Conservation (phyloP, 2,888 invertebrate species). For the Beris morrisii region DNA sequence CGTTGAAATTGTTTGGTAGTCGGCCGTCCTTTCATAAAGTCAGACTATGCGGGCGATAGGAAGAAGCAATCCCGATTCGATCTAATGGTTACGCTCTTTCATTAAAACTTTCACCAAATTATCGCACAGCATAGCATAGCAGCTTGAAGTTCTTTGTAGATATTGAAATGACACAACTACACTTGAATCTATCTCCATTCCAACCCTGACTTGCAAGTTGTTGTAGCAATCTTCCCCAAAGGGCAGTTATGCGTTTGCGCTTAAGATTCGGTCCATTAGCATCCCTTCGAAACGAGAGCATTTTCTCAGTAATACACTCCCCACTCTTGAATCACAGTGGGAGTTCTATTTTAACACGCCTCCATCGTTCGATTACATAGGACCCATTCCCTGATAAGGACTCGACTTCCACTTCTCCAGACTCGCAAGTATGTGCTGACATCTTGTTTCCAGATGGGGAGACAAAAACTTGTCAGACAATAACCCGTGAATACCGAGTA, state of each 20-base stretch:
- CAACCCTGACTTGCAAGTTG: no score
- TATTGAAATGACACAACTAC: no score
- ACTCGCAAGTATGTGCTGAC: conserved; percentile 35
- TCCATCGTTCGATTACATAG: not conserved
- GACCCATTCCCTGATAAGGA: not conserved
- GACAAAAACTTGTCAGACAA: conserved; percentile 31
- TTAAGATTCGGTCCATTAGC: not conserved
- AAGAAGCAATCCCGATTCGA: not conserved
- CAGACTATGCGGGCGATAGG: no score
- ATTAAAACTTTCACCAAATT: conserved; percentile 40
- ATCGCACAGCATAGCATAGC: conserved; percentile 39
- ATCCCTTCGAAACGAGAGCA: conserved; percentile 14
- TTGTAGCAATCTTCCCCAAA: not conserved
- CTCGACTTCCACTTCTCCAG: conserved; percentile 23
- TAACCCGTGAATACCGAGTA: conserved; percentile 30
- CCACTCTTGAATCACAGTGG: conserved; percentile 8
- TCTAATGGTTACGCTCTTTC: conserved; percentile 31
- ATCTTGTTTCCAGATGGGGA: conserved; percentile 35
- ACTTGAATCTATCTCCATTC: no score
- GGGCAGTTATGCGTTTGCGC: conserved; percentile 29
- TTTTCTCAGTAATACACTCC: conserved; percentile 1
- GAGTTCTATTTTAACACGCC: conserved; percentile 19
- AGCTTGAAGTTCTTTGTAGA: conserved; percentile 20
- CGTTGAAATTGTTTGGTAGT: no score
- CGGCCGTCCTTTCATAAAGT: no score